phyloP scores from a whole-genome alignment of 2,113 vertebrate species.

The Murina feae region DNA sequence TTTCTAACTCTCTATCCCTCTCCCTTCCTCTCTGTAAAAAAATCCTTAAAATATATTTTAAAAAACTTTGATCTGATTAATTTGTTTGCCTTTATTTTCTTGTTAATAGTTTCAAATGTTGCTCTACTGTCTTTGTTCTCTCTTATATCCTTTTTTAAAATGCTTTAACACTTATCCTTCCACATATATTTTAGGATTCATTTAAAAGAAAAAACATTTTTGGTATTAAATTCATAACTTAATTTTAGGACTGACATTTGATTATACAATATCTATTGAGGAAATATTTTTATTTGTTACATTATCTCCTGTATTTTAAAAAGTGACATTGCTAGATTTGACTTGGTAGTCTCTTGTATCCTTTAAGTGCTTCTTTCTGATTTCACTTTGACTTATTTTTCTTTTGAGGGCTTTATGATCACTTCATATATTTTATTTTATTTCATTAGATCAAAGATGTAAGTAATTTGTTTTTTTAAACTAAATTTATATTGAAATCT shows the following conservation, averaged over 20 bases:
- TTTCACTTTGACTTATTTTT: conserved; percentile 29
- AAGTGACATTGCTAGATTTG: not conserved
- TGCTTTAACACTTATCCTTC: not conserved
- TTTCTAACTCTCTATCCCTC: too few relatives aligned
- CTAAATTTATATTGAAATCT: not conserved
- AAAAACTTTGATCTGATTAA: too few relatives aligned
- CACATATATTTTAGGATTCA: not conserved
- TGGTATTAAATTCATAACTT: not conserved
- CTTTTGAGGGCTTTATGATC: not conserved
- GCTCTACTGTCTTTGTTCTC: not conserved
- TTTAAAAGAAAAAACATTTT: not conserved
- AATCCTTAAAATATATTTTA: too few relatives aligned
- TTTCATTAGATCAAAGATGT: conserved; percentile 5
- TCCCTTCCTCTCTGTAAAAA: too few relatives aligned
- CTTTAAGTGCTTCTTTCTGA: not conserved
- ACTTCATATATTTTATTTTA: conserved; percentile 6
- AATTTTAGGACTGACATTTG: not conserved
- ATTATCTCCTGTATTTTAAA: not conserved
- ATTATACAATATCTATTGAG: not conserved
- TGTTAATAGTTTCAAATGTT: not conserved
- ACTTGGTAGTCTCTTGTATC: not conserved
- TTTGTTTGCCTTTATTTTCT: not conserved
- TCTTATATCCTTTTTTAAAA: not conserved
- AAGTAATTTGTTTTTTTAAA: not conserved
- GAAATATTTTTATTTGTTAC: not conserved